A percentile compares a stretch with the other conserved stretches of the same genome.
These are phyloP conservation scores for Eilema caniola DNA, from an alignment of 2,888 invertebrate species.

Conservation along the genomic window DNA sequence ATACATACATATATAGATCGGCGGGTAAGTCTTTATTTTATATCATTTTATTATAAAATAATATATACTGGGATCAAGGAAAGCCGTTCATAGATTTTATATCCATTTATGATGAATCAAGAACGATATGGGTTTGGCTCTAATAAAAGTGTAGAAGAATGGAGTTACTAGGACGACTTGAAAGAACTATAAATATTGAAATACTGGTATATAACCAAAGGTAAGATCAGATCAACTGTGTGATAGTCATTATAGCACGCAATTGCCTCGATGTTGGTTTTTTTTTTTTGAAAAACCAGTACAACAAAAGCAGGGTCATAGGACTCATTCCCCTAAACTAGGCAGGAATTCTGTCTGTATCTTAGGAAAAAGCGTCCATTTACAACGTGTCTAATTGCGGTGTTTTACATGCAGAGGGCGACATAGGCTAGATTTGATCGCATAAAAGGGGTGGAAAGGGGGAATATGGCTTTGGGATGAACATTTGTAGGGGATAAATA, in stretches of 20 bases:
- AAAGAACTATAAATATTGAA: slow-evolving; percentile 5
- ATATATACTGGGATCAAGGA: slow-evolving; percentile 23
- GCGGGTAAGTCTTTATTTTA: slow-evolving; percentile 1
- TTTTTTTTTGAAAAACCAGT: no score
- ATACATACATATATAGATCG: slow-evolving; percentile 30
- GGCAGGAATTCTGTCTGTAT: no score
- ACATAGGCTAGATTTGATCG: no score
- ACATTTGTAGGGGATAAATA: no score
- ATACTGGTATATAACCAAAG: slow-evolving; percentile 1
- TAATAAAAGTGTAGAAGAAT: not conserved
- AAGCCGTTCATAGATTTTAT: slow-evolving; percentile 49
- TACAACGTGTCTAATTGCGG: no score
- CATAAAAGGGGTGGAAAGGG: no score
- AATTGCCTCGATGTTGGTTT: slow-evolving; percentile 39
- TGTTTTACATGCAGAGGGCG: no score
- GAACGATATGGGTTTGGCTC: not conserved
- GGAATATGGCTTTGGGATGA: no score
- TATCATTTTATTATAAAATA: not conserved
- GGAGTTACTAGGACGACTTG: slow-evolving; percentile 14
- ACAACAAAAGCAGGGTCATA: no score
- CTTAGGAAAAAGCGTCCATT: no score
- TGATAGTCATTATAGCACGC: slow-evolving; percentile 24
- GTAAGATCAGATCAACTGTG: slow-evolving; percentile 16
- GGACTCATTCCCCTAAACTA: no score
- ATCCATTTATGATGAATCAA: slow-evolving; percentile 5